These are phyloP conservation scores for Marisa cornuarietis DNA, from an alignment of 1,140 invertebrate species.

Conservation along the genomic window DNA sequence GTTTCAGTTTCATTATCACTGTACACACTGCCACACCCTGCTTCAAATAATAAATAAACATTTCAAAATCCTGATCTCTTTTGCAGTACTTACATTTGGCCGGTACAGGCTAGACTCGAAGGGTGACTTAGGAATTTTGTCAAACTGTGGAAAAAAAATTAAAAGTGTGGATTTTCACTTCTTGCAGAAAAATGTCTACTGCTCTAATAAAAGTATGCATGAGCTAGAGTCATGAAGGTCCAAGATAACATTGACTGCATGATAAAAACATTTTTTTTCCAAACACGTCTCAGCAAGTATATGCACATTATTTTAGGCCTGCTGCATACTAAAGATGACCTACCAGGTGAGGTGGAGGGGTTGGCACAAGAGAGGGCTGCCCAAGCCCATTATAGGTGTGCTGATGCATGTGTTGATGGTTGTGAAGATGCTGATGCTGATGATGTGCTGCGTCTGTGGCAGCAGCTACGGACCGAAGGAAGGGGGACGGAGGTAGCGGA, in stretches of 20 bases:
- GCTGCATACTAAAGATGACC: conserved; percentile 19
- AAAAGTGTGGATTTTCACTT: conserved; percentile 1
- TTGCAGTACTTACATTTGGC: conserved; percentile 46
- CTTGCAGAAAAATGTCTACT: no score
- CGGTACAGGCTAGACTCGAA: conserved; percentile 60
- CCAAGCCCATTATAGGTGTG: conserved; percentile 86
- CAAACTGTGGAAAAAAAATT: conserved; percentile 56
- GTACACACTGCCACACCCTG: no score
- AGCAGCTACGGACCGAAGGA: conserved; percentile 83
- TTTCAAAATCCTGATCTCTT: no score
- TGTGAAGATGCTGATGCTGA: conserved; percentile 74
- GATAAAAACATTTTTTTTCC: no score
- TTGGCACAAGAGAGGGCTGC: conserved; percentile 70
- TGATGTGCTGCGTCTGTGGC: conserved; percentile 67
- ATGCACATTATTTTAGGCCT: no score
- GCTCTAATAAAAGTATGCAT: no score
- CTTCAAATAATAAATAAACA: no score
- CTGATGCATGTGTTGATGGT: conserved; percentile 78
- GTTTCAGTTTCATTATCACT: no score
- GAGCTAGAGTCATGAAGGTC: no score
- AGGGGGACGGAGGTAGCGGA: conserved; percentile 71
- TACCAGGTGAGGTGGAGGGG: conserved; percentile 56
- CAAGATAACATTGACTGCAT: no score
- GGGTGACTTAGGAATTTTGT: conserved; percentile 61
- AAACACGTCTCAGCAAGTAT: no score